phyloP scores from a whole-genome alignment of 2,113 vertebrate species.

The Rana temporaria region DNA sequence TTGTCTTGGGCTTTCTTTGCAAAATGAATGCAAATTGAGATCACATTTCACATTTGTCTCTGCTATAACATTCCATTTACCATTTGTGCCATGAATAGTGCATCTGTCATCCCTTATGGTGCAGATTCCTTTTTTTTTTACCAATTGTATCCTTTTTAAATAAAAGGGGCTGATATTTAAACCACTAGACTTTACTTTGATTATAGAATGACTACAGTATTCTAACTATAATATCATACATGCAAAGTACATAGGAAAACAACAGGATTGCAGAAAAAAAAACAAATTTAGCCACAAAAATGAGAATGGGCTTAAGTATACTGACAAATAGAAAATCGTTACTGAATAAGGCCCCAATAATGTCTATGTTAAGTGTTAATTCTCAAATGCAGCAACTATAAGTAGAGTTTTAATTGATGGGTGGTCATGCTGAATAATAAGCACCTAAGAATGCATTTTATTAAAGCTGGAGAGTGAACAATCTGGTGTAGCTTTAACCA shows the following conservation, averaged over 20 bases:
- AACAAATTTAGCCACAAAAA: neutral
- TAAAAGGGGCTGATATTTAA: conserved; percentile 1
- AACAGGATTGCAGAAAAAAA: neutral
- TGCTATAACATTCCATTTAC: conserved; percentile 22
- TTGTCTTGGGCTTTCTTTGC: conserved; percentile 40
- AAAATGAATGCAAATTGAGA: conserved; percentile 1
- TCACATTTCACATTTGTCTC: conserved; percentile 36
- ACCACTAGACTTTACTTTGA: neutral
- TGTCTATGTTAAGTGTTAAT: too few species aligned
- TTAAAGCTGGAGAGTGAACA: too few species aligned
- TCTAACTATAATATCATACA: neutral
- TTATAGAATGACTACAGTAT: neutral
- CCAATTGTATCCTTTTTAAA: neutral
- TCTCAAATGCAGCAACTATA: too few species aligned
- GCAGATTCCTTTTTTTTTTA: neutral
- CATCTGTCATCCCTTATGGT: conserved; percentile 53
- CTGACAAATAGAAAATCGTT: neutral
- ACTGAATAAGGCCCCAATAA: too few species aligned
- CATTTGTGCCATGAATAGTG: conserved; percentile 32
- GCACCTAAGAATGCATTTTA: too few species aligned
- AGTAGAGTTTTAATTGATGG: too few species aligned
- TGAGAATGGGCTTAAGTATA: neutral
- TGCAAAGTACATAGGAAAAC: neutral
- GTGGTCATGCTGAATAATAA: too few species aligned
- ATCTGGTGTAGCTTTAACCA: too few species aligned